Conservation (phyloP, 1,140 invertebrate genomes). For the Acromyrmex echinatior region DNA sequence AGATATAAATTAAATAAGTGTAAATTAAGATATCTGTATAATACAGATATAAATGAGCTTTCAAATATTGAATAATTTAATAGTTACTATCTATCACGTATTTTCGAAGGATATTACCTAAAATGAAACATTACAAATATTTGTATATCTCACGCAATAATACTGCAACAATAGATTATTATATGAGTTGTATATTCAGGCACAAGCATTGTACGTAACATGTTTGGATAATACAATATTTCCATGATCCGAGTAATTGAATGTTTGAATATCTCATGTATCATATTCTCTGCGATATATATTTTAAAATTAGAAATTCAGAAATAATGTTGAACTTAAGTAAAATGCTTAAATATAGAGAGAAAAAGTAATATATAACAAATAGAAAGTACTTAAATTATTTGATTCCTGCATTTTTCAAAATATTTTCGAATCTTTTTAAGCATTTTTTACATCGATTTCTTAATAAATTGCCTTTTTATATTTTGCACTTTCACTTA, state of each 20-base stretch:
- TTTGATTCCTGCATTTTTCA: neutral
- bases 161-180: conserved; percentile 1
- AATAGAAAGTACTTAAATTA: neutral
- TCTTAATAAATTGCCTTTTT: neutral
- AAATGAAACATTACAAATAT: conserved; percentile 18
- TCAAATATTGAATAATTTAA: conserved; percentile 1
- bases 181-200: neutral
- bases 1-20: neutral
- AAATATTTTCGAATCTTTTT: neutral
- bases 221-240: conserved; percentile 15
- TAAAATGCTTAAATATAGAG: neutral
- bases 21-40: neutral
- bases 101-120: neutral
- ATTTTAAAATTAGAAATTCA: conserved; percentile 19
- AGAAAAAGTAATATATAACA: neutral
- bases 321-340: neutral
- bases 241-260: neutral
- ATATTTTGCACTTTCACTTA: neutral
- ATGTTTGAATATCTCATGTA: neutral
- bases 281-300: neutral
- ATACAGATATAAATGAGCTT: neutral
- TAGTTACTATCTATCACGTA: neutral
- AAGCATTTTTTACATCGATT: neutral
- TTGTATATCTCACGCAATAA: neutral
- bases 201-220: neutral